Conservation (phyloP, 1,140 invertebrate species). For the Diorhabda carinulata region DNA sequence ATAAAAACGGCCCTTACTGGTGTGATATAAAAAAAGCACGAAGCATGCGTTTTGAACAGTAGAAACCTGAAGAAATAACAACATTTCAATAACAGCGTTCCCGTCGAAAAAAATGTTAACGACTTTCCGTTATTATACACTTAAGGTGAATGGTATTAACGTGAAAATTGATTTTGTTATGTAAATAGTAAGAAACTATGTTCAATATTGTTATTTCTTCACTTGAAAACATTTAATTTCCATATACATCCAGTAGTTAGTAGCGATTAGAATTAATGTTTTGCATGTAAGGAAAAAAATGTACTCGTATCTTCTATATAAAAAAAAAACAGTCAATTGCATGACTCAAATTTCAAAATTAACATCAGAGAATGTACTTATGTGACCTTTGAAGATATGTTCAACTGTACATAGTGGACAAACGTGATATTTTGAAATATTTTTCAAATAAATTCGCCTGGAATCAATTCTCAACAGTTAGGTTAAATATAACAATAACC, state of each 20-base stretch:
- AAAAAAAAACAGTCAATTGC: not conserved
- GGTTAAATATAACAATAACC: no score
- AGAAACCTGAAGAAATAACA: slow-evolving; percentile 18
- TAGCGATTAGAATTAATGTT: slow-evolving; percentile 3
- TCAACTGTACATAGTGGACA: no score
- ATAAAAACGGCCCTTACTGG: slow-evolving; percentile 27
- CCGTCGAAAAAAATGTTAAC: no score
- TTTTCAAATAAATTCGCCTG: no score
- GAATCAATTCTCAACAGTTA: no score
- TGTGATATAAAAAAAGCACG: slow-evolving; percentile 51
- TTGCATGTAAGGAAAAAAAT: not conserved
- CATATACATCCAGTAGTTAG: slow-evolving; percentile 1
- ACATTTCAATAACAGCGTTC: not conserved
- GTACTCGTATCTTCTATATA: not conserved
- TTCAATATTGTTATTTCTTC: slow-evolving; percentile 21
- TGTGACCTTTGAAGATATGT: no score
- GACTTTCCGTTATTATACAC: no score
- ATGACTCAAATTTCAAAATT: no score
- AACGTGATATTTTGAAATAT: no score
- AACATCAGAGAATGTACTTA: no score
- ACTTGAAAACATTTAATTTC: slow-evolving; percentile 8
- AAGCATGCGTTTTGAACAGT: slow-evolving; percentile 54
- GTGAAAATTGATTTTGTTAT: not conserved
- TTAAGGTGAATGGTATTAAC: not conserved
- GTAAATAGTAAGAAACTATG: not conserved